These are phyloP conservation scores for Aporophyla lueneburgensis DNA, from an alignment of 2,888 invertebrate genomes.

Conservation along the genomic window DNA sequence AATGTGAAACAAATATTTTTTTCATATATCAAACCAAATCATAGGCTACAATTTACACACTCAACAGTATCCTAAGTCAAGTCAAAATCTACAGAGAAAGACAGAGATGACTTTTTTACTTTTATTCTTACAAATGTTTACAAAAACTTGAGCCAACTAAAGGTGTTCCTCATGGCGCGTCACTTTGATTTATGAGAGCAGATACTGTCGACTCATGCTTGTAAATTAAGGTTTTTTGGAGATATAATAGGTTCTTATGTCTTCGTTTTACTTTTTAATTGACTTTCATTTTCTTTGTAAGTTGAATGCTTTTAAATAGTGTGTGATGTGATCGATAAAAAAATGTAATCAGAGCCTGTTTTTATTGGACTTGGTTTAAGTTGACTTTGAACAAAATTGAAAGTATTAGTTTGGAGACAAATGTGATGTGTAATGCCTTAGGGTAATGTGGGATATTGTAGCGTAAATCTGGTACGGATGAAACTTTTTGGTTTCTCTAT, in stretches of 20 bases:
- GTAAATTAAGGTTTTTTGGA: slow-evolving; percentile 55
- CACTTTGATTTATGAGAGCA: slow-evolving; percentile 61
- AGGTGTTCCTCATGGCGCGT: slow-evolving; percentile 43
- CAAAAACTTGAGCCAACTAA: slow-evolving; percentile 40
- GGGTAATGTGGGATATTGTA: background rate
- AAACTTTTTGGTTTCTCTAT: too few species aligned
- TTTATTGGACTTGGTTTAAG: background rate
- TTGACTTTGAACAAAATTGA: slow-evolving; percentile 8
- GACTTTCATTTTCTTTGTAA: slow-evolving; percentile 8
- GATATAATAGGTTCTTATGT: background rate
- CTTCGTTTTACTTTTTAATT: slow-evolving; percentile 34
- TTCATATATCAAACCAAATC: background rate
- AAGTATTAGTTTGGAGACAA: slow-evolving; percentile 1
- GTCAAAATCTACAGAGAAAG: background rate
- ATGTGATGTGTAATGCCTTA: slow-evolving; percentile 12
- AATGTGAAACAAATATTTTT: background rate
- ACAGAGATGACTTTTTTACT: slow-evolving; percentile 42
- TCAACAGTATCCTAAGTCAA: slow-evolving; percentile 19
- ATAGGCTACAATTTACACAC: background rate
- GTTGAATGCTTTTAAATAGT: background rate
- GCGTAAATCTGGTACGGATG: too few species aligned
- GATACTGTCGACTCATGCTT: slow-evolving; percentile 56
- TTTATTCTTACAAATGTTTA: slow-evolving; percentile 44
- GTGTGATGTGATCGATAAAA: background rate
- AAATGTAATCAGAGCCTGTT: background rate